Evolutionary conservation across 1,140 invertebrate species (phyloP).

Genomic region (Platorchestia sp.): DNA sequence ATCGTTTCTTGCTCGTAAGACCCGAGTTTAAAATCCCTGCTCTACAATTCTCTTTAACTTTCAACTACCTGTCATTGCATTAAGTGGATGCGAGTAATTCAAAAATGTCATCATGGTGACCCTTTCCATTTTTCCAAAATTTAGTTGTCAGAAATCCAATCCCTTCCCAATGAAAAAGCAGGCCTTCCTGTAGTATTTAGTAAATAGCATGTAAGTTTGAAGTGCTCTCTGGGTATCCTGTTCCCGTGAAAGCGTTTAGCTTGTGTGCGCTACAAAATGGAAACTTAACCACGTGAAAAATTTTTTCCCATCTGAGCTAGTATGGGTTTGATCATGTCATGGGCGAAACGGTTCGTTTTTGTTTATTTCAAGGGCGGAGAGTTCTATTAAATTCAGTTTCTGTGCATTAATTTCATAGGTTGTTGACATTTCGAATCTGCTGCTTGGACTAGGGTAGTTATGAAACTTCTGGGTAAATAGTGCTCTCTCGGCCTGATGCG

Average conservation of each 20-base stretch:
- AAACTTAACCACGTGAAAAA: neutral
- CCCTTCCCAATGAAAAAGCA: neutral
- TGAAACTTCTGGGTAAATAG: no score
- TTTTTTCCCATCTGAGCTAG: neutral
- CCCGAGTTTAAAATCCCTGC: neutral
- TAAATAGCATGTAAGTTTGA: neutral
- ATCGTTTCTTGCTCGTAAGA: neutral
- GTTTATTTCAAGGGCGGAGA: neutral
- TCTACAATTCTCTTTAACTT: neutral
- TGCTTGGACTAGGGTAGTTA: no score
- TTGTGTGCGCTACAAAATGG: neutral
- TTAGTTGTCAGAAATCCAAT: neutral
- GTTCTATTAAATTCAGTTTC: neutral
- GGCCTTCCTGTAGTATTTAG: neutral
- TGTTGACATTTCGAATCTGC: neutral
- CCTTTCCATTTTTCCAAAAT: no score
- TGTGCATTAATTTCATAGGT: neutral
- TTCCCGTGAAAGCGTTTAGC: neutral
- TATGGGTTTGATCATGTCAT: neutral
- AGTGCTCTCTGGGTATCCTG: neutral
- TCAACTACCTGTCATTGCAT: neutral
- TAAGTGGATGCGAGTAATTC: neutral
- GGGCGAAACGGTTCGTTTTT: neutral
- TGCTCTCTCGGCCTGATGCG: no score
- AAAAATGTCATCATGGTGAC: neutral